These are phyloP conservation scores for Rugalucina vietnamica DNA, from an alignment of 2,888 invertebrate species.

Conservation along the genomic window DNA sequence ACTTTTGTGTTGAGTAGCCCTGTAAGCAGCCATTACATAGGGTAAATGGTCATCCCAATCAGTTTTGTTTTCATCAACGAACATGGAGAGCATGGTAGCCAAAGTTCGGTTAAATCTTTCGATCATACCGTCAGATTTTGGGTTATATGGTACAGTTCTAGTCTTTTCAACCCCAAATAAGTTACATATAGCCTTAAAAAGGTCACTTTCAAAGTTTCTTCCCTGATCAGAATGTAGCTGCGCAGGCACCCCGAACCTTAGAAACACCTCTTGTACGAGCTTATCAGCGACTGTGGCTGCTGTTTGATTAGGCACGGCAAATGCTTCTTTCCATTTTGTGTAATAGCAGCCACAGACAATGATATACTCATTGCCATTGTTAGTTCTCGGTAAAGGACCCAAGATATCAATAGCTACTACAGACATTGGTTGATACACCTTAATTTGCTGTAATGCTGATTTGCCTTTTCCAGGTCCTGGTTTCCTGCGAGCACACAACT, in stretches of 20 bases:
- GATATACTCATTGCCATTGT: slow-evolving; percentile 23
- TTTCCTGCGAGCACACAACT: slow-evolving; percentile 15
- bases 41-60: slow-evolving; percentile 57
- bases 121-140: neutral
- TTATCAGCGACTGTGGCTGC: slow-evolving; percentile 26
- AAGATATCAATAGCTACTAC: slow-evolving; percentile 27
- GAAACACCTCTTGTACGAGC: slow-evolving; percentile 13
- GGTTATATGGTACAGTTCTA: neutral
- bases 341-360: slow-evolving; percentile 27
- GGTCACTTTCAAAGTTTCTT: neutral
- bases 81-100: neutral
- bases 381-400: slow-evolving; percentile 16
- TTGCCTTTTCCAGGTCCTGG: slow-evolving; percentile 30
- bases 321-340: slow-evolving; percentile 41
- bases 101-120: neutral
- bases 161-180: slow-evolving; percentile 5
- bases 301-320: slow-evolving; percentile 20
- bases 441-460: slow-evolving; percentile 23
- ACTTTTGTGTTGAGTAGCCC: slow-evolving; percentile 32
- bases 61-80: slow-evolving; percentile 18
- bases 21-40: slow-evolving; percentile 43
- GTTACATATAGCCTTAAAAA: neutral
- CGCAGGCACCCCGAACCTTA: neutral
- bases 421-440: slow-evolving; percentile 6
- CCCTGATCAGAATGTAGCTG: slow-evolving; percentile 15